Conservation (phyloP, 2,888 invertebrate species). For the Cheilosia impressa region DNA sequence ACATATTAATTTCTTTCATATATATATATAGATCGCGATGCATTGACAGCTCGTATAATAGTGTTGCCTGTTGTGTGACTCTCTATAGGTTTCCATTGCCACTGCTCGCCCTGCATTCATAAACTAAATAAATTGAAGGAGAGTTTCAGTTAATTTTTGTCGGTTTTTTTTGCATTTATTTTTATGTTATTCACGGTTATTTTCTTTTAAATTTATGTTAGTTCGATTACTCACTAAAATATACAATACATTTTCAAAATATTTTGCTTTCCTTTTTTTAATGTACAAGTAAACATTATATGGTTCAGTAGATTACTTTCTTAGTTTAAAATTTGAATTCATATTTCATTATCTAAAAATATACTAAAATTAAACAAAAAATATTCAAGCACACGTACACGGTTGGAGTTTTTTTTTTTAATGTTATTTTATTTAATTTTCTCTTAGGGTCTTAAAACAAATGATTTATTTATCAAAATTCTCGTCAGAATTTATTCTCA, state of each 20-base stretch:
- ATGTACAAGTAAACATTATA: slow-evolving; percentile 52
- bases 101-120: slow-evolving; percentile 16
- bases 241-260: slow-evolving; percentile 60
- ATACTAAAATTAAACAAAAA: slow-evolving; percentile 56
- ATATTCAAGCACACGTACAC: slow-evolving; percentile 37
- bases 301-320: slow-evolving; percentile 50
- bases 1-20: slow-evolving; percentile 26
- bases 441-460: slow-evolving; percentile 1
- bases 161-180: slow-evolving; percentile 33
- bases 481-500: slow-evolving; percentile 27
- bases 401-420: neutral
- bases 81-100: neutral
- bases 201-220: slow-evolving; percentile 42
- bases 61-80: slow-evolving; percentile 16
- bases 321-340: slow-evolving; percentile 55
- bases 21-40: slow-evolving; percentile 10
- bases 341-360: slow-evolving; percentile 68
- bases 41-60: slow-evolving; percentile 10
- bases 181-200: neutral
- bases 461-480: slow-evolving; percentile 10
- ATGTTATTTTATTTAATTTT: neutral
- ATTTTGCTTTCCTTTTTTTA: slow-evolving; percentile 36
- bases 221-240: slow-evolving; percentile 60
- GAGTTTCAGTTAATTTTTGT: slow-evolving; percentile 15
- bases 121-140: slow-evolving; percentile 35